Conservation (phyloP, 2,797 vertebrate genomes). For the Sebastes iracundus region DNA sequence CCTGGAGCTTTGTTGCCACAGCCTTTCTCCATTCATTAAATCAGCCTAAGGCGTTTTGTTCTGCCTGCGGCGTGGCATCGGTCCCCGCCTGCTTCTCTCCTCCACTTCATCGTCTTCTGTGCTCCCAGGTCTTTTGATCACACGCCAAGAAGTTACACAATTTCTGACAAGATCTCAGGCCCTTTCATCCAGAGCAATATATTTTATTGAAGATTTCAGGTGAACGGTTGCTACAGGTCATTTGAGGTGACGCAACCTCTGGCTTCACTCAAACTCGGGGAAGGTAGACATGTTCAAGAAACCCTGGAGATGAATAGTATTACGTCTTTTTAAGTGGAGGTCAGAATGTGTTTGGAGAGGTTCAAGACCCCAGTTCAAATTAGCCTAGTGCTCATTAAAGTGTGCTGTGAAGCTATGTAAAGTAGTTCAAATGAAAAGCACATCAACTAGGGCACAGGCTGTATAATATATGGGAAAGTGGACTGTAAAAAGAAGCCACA, state of each 20-base stretch:
- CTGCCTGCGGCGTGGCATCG: conserved; percentile 58
- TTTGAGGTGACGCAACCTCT: conserved; percentile 24
- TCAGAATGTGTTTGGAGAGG: conserved; percentile 16
- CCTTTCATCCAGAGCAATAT: conserved; percentile 44
- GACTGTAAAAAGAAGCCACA: conserved; percentile 45
- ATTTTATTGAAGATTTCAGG: conserved; percentile 36
- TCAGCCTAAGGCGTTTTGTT: conserved; percentile 72
- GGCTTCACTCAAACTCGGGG: conserved; percentile 6
- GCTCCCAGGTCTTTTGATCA: conserved; percentile 58
- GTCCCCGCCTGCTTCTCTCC: conserved; percentile 49
- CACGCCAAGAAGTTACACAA: conserved; percentile 45
- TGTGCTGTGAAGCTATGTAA: conserved; percentile 15
- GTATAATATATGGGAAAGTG: conserved; percentile 41
- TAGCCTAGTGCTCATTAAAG: conserved; percentile 36
- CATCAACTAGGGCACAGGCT: conserved; percentile 28
- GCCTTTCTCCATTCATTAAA: conserved; percentile 68
- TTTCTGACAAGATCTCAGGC: conserved; percentile 45
- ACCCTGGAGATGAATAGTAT: conserved; percentile 6
- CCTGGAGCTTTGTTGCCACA: conserved; percentile 63
- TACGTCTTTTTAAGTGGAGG: neutral
- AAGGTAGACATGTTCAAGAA: conserved; percentile 12
- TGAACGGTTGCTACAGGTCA: conserved; percentile 39
- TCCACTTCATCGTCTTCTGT: conserved; percentile 40
- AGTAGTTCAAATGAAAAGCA: conserved; percentile 45
- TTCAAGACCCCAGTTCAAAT: conserved; percentile 27